These are phyloP conservation scores for Melipona bicolor DNA, from an alignment of 2,888 invertebrate species.

Conservation along the genomic window DNA sequence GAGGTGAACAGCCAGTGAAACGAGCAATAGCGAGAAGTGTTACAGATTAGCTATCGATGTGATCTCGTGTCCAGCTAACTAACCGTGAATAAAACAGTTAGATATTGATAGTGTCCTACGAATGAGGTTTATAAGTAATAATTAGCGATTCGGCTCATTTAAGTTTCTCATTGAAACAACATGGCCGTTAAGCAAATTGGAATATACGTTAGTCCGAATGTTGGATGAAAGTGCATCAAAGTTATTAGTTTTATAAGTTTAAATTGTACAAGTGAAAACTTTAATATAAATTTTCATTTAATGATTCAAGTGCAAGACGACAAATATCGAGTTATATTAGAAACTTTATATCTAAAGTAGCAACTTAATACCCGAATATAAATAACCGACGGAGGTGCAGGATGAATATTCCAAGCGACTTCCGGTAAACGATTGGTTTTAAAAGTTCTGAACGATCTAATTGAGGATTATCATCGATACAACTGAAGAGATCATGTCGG, in stretches of 20 bases:
- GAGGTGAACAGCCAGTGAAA: neutral
- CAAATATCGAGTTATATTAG: neutral
- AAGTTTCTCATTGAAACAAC: neutral
- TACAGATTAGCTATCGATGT: neutral
- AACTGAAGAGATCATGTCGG: conserved; percentile 73
- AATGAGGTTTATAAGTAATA: neutral
- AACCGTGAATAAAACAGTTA: neutral
- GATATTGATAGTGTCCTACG: conserved; percentile 10
- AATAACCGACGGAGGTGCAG: neutral
- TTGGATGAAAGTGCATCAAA: neutral
- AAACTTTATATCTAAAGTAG: no score
- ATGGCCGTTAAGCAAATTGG: conserved; percentile 39
- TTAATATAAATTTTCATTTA: neutral
- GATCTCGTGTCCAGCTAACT: conserved; percentile 3
- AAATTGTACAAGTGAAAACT: neutral
- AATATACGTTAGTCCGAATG: neutral
- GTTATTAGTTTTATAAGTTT: neutral
- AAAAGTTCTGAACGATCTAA: accelerated
- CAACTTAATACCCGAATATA: neutral
- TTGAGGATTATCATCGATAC: neutral
- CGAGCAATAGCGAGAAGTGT: conserved; percentile 2
- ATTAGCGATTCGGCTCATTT: no score
- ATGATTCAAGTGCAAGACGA: neutral
- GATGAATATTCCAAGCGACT: conserved; percentile 14
- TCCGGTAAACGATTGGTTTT: conserved; percentile 1